These are phyloP conservation scores for Asobara japonica DNA, from an alignment of 1,140 invertebrate species.

Conservation along the genomic window DNA sequence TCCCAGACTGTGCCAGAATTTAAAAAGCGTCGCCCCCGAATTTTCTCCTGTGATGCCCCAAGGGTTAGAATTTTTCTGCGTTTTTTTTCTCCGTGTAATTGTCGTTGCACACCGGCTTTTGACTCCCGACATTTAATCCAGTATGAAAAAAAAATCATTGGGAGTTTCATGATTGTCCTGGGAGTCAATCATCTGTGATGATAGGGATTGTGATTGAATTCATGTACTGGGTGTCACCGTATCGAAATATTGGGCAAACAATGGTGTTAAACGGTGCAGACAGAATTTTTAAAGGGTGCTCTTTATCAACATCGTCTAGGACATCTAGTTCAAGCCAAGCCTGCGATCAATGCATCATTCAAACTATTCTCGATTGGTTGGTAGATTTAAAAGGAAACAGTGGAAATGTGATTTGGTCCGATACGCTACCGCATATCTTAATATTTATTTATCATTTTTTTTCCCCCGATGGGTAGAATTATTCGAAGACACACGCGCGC, in stretches of 20 bases:
- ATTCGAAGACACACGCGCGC: no score
- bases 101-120: neutral
- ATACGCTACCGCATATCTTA: no score
- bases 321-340: conserved; percentile 50
- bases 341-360: conserved; percentile 25
- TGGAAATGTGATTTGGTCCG: no score
- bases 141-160: conserved; percentile 2
- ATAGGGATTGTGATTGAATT: neutral
- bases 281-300: conserved; percentile 60
- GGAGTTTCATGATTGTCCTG: conserved; percentile 6
- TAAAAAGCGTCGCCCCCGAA: no score
- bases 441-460: no score
- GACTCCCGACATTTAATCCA: neutral
- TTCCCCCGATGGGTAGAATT: no score
- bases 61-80: no score
- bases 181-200: neutral
- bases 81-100: no score
- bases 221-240: conserved; percentile 21
- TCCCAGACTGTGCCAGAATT: no score
- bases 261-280: conserved; percentile 62
- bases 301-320: conserved; percentile 57
- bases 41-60: no score
- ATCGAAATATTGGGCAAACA: conserved; percentile 58
- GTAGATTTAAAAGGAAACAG: no score
- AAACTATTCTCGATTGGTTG: neutral